Conservation (phyloP, 2,888 invertebrate genomes). For the Ichneumoninae sp. region DNA sequence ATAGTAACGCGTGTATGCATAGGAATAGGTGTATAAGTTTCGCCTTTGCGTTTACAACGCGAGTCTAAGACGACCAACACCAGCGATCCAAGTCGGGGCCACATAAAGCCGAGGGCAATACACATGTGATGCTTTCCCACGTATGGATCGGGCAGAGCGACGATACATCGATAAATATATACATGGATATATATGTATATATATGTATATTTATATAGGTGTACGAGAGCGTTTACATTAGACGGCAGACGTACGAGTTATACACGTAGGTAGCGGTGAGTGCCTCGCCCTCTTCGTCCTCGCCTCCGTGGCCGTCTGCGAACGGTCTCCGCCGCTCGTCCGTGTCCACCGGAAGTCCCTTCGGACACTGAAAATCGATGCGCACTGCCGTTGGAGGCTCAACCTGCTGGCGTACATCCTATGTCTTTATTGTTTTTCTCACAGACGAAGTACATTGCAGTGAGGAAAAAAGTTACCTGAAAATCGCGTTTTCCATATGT, state of each 20-base stretch:
- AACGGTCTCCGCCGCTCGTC: slow-evolving; percentile 20
- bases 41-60: slow-evolving; percentile 5
- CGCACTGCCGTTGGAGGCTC: not conserved
- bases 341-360: slow-evolving; percentile 52
- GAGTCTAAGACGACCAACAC: not conserved
- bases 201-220: not conserved
- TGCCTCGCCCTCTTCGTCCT: slow-evolving; percentile 48
- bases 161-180: not conserved
- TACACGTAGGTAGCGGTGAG: not conserved
- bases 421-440: too few relatives aligned
- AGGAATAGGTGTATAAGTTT: slow-evolving; percentile 4
- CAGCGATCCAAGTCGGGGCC: too few relatives aligned
- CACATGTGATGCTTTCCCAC: not conserved
- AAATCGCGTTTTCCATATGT: too few relatives aligned
- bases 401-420: too few relatives aligned
- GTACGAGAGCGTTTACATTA: not conserved
- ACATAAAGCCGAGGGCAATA: too few relatives aligned
- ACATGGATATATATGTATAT: not conserved
- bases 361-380: slow-evolving; percentile 52
- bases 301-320: slow-evolving; percentile 65
- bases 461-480: too few relatives aligned
- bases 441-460: too few relatives aligned
- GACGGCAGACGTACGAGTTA: not conserved
- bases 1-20: not conserved
- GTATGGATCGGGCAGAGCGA: not conserved